A percentile compares a stretch with the other conserved stretches of the same genome.
These are phyloP conservation scores for Sycophila texana DNA, from an alignment of 2,888 invertebrate genomes.

Conservation along the genomic window DNA sequence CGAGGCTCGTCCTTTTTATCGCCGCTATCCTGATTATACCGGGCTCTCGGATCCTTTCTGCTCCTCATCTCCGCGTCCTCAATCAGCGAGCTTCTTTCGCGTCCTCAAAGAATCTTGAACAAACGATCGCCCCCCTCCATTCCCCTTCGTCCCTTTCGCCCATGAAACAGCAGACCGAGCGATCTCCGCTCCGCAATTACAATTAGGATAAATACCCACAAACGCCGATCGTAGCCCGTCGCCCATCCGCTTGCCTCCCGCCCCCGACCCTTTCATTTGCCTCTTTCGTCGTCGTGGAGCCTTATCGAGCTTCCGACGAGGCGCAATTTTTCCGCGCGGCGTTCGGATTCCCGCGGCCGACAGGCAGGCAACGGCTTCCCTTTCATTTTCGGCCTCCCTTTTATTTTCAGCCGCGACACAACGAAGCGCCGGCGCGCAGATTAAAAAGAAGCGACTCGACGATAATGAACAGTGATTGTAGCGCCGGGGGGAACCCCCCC, in stretches of 20 bases:
- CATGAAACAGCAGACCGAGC: slow-evolving; percentile 15
- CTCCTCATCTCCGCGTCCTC: not conserved
- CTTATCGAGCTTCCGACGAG: slow-evolving; percentile 42
- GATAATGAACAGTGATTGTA: slow-evolving; percentile 30
- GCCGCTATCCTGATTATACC: slow-evolving; percentile 20
- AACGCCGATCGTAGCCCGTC: slow-evolving; percentile 36
- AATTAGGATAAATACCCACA: slow-evolving; percentile 60
- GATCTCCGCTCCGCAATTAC: slow-evolving; percentile 53
- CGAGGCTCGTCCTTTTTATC: not conserved
- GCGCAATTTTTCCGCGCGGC: slow-evolving; percentile 37
- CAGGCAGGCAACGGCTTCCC: not conserved
- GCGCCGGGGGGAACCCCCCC: not conserved
- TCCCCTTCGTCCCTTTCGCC: not conserved
- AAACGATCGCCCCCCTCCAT: slow-evolving; percentile 17
- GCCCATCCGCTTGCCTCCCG: not conserved
- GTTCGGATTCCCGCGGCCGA: slow-evolving; percentile 10
- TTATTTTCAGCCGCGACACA: slow-evolving; percentile 30
- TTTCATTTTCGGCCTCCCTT: slow-evolving; percentile 11
- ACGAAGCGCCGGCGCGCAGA: slow-evolving; percentile 31
- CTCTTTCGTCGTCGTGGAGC: slow-evolving; percentile 37
- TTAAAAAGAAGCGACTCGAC: slow-evolving; percentile 22
- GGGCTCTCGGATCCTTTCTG: not conserved
- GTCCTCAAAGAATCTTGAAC: slow-evolving; percentile 44
- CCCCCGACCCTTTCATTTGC: slow-evolving; percentile 24
- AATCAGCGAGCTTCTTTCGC: slow-evolving; percentile 1